A percentile compares a stretch with the other conserved stretches of the same genome.
Conservation (phyloP, 2,888 invertebrate species). For the Eurytoma californica region DNA sequence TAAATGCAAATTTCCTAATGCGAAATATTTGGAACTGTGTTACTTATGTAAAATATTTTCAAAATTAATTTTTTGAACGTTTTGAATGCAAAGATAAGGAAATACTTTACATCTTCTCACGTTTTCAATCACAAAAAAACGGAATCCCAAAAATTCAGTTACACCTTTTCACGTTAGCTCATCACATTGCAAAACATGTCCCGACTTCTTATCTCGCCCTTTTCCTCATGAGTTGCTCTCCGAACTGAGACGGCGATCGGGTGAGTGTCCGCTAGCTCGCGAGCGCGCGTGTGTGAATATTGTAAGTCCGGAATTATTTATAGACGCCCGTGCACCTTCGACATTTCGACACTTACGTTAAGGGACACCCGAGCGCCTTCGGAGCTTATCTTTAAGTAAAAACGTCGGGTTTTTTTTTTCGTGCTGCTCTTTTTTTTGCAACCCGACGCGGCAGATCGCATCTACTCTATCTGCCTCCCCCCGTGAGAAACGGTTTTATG, state of each 20-base stretch:
- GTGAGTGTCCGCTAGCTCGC: constrained; percentile 4
- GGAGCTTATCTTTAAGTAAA: constrained; percentile 48
- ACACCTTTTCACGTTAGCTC: not conserved
- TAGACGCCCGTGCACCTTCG: constrained; percentile 53
- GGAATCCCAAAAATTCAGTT: too few species aligned
- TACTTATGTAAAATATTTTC: too few species aligned
- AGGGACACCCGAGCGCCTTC: constrained; percentile 23
- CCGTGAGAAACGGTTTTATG: constrained; percentile 41
- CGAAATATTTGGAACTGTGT: too few species aligned
- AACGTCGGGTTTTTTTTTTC: constrained; percentile 29
- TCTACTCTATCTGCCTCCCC: constrained; percentile 2
- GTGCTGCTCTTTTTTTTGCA: constrained; percentile 5
- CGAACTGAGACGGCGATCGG: constrained; percentile 25
- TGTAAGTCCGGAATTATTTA: constrained; percentile 49
- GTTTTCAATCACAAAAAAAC: too few species aligned
- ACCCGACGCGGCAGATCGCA: constrained; percentile 26
- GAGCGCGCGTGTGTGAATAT: constrained; percentile 34
- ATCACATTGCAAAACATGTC: constrained; percentile 14
- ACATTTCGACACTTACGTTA: constrained; percentile 38
- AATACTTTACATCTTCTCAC: too few species aligned
- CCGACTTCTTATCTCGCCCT: constrained; percentile 4
- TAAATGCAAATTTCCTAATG: not conserved
- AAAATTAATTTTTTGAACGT: too few species aligned
- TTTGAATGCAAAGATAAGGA: too few species aligned
- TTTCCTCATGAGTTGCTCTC: constrained; percentile 12